Evolutionary conservation across 2,797 vertebrate genomes (phyloP).

Genomic region (Phataginus tricuspis): DNA sequence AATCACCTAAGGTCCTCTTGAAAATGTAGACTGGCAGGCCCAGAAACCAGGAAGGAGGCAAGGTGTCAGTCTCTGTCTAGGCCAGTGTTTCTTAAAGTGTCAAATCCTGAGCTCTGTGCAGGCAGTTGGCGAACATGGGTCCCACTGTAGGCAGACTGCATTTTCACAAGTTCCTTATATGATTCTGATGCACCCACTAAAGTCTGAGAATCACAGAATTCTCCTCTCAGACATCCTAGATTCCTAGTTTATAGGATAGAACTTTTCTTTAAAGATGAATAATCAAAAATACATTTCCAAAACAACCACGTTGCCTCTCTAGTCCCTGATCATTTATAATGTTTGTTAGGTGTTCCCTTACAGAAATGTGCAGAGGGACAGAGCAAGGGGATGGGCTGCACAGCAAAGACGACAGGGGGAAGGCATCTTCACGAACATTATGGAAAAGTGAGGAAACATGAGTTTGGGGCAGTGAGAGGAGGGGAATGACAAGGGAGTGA

Average conservation of each 20-base stretch:
- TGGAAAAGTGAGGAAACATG: background rate
- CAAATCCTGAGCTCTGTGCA: background rate
- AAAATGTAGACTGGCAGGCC: background rate
- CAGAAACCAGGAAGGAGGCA: no score
- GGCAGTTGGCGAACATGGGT: background rate
- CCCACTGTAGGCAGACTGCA: background rate
- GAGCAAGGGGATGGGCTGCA: background rate
- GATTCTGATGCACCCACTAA: background rate
- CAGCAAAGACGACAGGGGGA: background rate
- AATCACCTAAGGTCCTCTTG: background rate
- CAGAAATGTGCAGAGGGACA: background rate
- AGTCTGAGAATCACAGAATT: background rate
- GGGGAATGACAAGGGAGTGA: background rate
- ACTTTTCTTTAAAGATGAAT: background rate
- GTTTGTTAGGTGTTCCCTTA: background rate
- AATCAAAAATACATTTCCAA: background rate
- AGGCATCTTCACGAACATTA: background rate
- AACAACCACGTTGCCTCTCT: background rate
- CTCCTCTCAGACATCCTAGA: background rate
- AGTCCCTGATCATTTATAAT: background rate
- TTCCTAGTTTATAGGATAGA: background rate
- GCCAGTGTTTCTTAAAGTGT: background rate
- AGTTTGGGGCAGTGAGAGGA: background rate
- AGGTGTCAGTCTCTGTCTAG: background rate
- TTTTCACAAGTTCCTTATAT: background rate